Conservation (phyloP, 1,140 invertebrate species). For the Drosophila persimilis region DNA sequence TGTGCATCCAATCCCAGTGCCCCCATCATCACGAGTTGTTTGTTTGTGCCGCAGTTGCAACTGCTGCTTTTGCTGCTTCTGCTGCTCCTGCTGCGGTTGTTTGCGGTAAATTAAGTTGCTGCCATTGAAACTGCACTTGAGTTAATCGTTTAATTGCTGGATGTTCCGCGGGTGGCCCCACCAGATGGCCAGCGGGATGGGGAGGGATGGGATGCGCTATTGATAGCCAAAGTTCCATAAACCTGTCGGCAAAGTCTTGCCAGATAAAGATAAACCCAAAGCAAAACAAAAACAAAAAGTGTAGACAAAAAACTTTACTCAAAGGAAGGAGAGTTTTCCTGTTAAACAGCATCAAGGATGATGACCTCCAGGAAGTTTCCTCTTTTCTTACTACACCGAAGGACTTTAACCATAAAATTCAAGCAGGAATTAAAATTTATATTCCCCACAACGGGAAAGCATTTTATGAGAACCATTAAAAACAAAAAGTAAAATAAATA, state of each 20-base stretch:
- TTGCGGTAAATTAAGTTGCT: conserved; percentile 76
- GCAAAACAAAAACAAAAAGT: no score
- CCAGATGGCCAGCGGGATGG: background rate
- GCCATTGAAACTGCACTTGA: conserved; percentile 74
- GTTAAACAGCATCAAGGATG: no score
- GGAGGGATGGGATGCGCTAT: background rate
- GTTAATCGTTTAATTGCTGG: conserved; percentile 78
- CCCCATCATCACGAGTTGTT: conserved; percentile 25
- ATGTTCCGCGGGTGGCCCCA: conserved; percentile 20
- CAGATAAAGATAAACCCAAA: no score
- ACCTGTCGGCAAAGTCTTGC: no score
- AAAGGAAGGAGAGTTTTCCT: background rate
- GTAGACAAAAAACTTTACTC: background rate
- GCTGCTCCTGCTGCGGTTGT: conserved; percentile 43
- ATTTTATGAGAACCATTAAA: conserved; percentile 57
- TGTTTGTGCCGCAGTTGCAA: conserved; percentile 27
- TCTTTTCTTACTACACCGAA: background rate
- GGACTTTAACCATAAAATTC: conserved; percentile 20
- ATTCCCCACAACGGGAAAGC: conserved; percentile 26
- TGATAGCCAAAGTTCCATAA: conserved; percentile 28
- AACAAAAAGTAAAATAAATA: conserved; percentile 53
- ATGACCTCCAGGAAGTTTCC: no score
- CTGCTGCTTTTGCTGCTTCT: conserved; percentile 15
- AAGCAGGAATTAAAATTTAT: conserved; percentile 62
- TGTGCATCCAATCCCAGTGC: conserved; percentile 4